Conservation (phyloP, 1,140 invertebrate genomes). For the Euura lappo region DNA sequence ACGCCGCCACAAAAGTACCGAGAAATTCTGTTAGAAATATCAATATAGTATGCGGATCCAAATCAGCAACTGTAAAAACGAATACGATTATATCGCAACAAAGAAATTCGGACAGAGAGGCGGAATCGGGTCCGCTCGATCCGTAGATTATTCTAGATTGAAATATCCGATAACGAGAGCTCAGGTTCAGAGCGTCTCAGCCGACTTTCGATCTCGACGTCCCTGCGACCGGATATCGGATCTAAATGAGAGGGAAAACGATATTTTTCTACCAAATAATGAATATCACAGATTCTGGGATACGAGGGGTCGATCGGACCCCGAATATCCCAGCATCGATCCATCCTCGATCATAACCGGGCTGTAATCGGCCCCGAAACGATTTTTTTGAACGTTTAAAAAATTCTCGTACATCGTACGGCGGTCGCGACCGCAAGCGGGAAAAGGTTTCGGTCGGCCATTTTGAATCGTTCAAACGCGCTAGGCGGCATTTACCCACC, state of each 20-base stretch:
- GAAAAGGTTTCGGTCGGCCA: constrained; percentile 28
- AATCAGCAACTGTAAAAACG: constrained; percentile 26
- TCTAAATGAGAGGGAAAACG: constrained; percentile 39
- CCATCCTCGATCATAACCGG: too few species aligned
- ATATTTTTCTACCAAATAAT: constrained; percentile 28
- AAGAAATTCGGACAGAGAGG: neutral
- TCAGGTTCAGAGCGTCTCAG: too few species aligned
- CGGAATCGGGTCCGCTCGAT: too few species aligned
- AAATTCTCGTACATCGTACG: too few species aligned
- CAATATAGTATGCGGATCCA: constrained; percentile 32
- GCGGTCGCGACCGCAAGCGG: neutral
- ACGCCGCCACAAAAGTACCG: too few species aligned
- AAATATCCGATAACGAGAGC: too few species aligned
- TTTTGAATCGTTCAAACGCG: constrained; percentile 46
- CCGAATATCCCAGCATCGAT: constrained; percentile 11
- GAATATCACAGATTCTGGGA: constrained; percentile 15
- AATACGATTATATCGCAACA: neutral
- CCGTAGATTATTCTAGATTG: too few species aligned
- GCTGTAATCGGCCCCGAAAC: too few species aligned
- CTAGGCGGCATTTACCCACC: constrained; percentile 40
- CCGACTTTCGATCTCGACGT: too few species aligned
- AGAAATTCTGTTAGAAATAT: constrained; percentile 26
- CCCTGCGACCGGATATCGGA: constrained; percentile 34
- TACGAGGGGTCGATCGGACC: neutral
- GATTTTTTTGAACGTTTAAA: too few species aligned